Evolutionary conservation across 2,888 invertebrate genomes (phyloP).

Genomic region (Hedya salicella): DNA sequence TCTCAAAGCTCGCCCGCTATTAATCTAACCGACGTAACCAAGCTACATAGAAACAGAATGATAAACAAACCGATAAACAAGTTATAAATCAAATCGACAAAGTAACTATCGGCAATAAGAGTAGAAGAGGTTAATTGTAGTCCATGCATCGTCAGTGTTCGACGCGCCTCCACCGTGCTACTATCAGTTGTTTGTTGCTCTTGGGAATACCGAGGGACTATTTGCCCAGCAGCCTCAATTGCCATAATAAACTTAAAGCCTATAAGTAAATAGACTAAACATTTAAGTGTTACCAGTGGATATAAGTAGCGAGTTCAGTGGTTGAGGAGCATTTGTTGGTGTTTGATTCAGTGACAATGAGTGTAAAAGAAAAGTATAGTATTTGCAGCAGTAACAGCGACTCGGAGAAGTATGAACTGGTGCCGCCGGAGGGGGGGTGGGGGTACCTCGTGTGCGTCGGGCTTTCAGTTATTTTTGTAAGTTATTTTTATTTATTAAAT

Average conservation of each 20-base stretch:
- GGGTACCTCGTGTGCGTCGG: constrained; percentile 88
- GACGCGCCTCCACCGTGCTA: background rate
- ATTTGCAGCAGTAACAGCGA: constrained; percentile 61
- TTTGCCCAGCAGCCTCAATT: constrained; percentile 67
- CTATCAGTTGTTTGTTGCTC: constrained; percentile 64
- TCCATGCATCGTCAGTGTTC: constrained; percentile 8
- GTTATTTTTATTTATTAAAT: constrained; percentile 59
- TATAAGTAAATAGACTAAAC: constrained; percentile 63
- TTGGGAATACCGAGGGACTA: constrained; percentile 71
- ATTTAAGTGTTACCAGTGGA: constrained; percentile 65
- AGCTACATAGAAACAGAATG: too few species aligned
- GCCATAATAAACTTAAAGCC: constrained; percentile 67
- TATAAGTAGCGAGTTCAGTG: constrained; percentile 53
- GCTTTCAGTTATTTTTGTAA: constrained; percentile 87
- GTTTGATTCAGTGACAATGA: constrained; percentile 57
- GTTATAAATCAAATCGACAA: background rate
- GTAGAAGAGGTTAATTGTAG: background rate
- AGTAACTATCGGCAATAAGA: background rate
- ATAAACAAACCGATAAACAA: background rate
- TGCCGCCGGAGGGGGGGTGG: constrained; percentile 89
- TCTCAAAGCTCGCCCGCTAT: too few species aligned
- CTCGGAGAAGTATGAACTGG: constrained; percentile 70
- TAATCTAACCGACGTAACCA: too few species aligned
- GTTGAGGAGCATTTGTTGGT: constrained; percentile 32
- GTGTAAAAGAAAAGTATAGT: constrained; percentile 58